phyloP scores from a whole-genome alignment of 2,113 vertebrate genomes.

The Zeus faber region DNA sequence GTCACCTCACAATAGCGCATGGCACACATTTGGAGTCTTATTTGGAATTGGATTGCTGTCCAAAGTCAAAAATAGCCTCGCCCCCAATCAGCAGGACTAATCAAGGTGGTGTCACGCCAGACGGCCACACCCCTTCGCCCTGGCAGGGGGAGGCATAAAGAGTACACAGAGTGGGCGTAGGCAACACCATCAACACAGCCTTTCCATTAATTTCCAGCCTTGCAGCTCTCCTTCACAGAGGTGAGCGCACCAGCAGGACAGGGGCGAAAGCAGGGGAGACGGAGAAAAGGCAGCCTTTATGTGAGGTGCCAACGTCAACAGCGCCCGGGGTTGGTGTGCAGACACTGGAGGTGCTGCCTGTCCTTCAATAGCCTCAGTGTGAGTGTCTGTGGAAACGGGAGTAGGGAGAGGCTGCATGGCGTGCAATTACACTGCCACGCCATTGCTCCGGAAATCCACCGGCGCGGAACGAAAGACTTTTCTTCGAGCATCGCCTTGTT shows the following conservation, averaged over 20 bases:
- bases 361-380: conserved; percentile 52
- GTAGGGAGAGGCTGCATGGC: too few species aligned
- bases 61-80: conserved; percentile 49
- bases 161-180: conserved; percentile 27
- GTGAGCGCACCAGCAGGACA: conserved; percentile 34
- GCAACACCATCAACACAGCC: conserved; percentile 20
- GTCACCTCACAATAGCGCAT: conserved; percentile 15
- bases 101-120: conserved; percentile 56
- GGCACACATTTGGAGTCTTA: conserved; percentile 23
- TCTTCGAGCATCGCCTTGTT: too few species aligned
- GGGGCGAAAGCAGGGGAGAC: not conserved
- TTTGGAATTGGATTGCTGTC: too few species aligned
- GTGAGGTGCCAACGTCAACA: conserved; percentile 60
- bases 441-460: conserved; percentile 14
- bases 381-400: conserved; percentile 3
- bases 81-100: conserved; percentile 50
- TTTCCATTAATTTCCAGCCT: conserved; percentile 34
- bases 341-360: conserved; percentile 45
- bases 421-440: too few species aligned
- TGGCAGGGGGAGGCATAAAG: conserved; percentile 24
- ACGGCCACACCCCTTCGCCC: conserved; percentile 54
- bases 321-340: conserved; percentile 21
- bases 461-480: conserved; percentile 1
- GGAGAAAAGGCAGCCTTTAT: conserved; percentile 51
- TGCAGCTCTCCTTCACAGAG: conserved; percentile 44